Base-by-base conservation (phyloP, 2,797 vertebrate species). In the Darevskia nairensis region DNA sequence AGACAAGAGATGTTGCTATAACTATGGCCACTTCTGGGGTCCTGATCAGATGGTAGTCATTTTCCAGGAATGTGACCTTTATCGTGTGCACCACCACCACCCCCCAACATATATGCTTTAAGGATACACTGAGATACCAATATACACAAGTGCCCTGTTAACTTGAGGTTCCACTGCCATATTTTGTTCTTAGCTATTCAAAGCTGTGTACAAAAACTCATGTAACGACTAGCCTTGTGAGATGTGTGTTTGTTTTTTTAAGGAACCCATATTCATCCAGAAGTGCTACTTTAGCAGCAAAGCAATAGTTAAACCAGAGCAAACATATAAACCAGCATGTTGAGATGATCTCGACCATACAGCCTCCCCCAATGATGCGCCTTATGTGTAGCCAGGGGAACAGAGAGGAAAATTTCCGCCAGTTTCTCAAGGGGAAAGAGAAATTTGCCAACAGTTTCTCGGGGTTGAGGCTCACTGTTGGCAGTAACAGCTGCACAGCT, bases 291-390 rank as follows among this genome's bases (percentile, higher is more conserved):
- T 35, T 90, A 78, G 88, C 85, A 93, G 87, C 27, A 32, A 77
- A 88, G 41, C 50, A 88, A 92, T 7, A 94, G 21, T 68, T 87
- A 91, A 89, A 94, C 61, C 59, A 89, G 80, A 89, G 91, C 86
- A 91, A 35, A 80, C 90, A 80, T 74, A 78, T 89, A 55, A 55
- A 82, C 84, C 46, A n/a, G 77, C 3, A 90, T 21, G 44, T 59
- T 46, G 66, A 80, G 64, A 13, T 46, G 15, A 74, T 86, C 74
- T 69, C 79, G 44, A 44, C 59, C 88, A 85, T 25, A 80, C 35
- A 41, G 23, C 32, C 44, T 74, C 25, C 44, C 72, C 23, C 75
- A 85, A 10, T 41, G 80, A 0, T 1, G 15, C 77, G 90, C 90
- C 87, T 39, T 44, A 86, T 90, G 25, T 8, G 8, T 68, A 27